phyloP scores from a whole-genome alignment of 2,888 invertebrate genomes.

The Maniola hyperantus region DNA sequence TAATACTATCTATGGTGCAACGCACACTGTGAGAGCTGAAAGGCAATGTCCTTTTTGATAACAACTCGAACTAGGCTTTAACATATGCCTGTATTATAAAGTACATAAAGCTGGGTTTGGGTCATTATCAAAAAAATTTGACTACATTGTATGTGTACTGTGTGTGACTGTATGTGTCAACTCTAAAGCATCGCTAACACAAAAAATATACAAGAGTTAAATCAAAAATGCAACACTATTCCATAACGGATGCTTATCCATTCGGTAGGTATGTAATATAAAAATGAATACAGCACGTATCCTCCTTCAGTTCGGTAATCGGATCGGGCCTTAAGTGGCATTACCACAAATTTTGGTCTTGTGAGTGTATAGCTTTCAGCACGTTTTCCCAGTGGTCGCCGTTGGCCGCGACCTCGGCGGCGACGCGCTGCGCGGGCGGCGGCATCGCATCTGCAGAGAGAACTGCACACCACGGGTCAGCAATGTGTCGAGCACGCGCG shows the following conservation, averaged over 20 bases:
- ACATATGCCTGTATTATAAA: no score
- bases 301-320: conserved; percentile 54
- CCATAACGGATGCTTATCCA: conserved; percentile 43
- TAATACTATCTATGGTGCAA: no score
- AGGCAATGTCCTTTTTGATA: no score
- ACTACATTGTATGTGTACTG: no score
- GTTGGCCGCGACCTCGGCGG: conserved; percentile 84
- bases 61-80: no score
- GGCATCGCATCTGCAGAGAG: conserved; percentile 79
- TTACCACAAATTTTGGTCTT: conserved; percentile 82
- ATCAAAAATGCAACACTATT: conserved; percentile 41
- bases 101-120: no score
- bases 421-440: conserved; percentile 75
- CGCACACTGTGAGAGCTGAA: no score
- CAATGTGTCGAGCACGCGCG: conserved; percentile 56
- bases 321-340: conserved; percentile 67
- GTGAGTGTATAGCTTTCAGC: conserved; percentile 81
- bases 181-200: background rate
- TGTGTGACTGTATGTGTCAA: no score
- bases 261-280: conserved; percentile 54
- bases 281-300: conserved; percentile 76
- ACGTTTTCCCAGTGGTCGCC: conserved; percentile 86
- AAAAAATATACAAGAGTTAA: background rate
- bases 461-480: conserved; percentile 82
- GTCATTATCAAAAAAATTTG: no score